phyloP scores from a whole-genome alignment of 2,888 invertebrate species.

The Metopia argyrocephala region DNA sequence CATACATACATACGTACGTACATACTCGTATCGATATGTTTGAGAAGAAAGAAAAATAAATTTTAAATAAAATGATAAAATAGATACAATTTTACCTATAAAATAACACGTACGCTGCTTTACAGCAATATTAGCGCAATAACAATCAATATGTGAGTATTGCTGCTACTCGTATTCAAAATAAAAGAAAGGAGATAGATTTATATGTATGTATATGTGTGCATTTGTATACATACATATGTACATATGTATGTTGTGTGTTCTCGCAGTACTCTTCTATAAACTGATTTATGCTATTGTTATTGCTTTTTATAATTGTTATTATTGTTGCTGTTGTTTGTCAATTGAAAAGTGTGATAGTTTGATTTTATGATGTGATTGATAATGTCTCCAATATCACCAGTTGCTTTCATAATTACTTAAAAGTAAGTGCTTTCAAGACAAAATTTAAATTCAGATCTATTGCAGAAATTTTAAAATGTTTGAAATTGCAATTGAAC shows the following conservation, averaged over 20 bases:
- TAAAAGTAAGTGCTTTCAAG: too few relatives aligned
- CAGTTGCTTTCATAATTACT: too few relatives aligned
- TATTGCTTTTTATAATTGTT: not conserved
- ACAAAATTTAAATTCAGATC: too few relatives aligned
- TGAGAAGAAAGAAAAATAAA: slow-evolving; percentile 14
- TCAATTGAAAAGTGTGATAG: not conserved
- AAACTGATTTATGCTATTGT: not conserved
- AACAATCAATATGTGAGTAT: too few relatives aligned
- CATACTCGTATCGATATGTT: too few relatives aligned
- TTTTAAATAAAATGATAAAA: too few relatives aligned
- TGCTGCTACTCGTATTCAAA: too few relatives aligned
- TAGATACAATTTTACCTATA: slow-evolving; percentile 50
- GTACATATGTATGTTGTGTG: too few relatives aligned
- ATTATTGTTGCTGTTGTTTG: not conserved
- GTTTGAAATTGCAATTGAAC: too few relatives aligned
- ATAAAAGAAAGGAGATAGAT: too few relatives aligned
- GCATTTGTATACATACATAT: not conserved
- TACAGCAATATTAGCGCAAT: not conserved
- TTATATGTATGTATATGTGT: not conserved
- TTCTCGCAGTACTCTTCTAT: not conserved
- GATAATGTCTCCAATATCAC: not conserved
- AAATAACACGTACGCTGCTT: not conserved
- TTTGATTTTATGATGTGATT: not conserved
- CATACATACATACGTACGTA: too few relatives aligned
- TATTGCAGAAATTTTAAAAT: too few relatives aligned